phyloP scores from a whole-genome alignment of 2,113 vertebrate genomes.

The Bos javanicus region DNA sequence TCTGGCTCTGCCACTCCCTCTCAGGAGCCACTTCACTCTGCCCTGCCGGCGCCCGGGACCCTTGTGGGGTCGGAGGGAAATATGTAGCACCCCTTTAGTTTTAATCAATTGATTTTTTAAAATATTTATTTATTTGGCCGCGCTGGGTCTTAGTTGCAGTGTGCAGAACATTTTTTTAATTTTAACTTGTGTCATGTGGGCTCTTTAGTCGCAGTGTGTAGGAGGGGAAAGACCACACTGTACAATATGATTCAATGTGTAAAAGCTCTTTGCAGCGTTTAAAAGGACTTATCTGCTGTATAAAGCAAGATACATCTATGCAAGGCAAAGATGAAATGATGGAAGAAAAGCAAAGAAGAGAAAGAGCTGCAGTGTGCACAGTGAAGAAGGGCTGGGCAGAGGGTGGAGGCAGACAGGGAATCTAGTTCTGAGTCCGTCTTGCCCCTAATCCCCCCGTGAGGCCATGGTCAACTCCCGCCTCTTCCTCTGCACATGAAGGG shows the following conservation, averaged over 20 bases:
- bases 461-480: not conserved
- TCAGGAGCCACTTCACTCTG: not conserved
- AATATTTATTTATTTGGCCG: not conserved
- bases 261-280: not conserved
- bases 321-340: not conserved
- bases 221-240: not conserved
- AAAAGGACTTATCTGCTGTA: not conserved
- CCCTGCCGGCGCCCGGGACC: not conserved
- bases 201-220: not conserved
- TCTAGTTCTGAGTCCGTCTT: not conserved
- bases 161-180: not conserved
- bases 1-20: not conserved
- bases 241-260: not conserved
- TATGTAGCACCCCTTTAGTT: not conserved
- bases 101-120: not conserved
- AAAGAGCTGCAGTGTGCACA: not conserved
- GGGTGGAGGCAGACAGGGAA: not conserved
- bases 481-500: not conserved
- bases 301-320: not conserved
- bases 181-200: not conserved
- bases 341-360: not conserved
- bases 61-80: not conserved
- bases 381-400: not conserved
- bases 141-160: not conserved
- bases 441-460: accelerated